Evolutionary conservation across 2,888 invertebrate genomes (phyloP), one percentile per base, ranked within the genome.

Genomic region (Chrysopilus asiliformis): DNA sequence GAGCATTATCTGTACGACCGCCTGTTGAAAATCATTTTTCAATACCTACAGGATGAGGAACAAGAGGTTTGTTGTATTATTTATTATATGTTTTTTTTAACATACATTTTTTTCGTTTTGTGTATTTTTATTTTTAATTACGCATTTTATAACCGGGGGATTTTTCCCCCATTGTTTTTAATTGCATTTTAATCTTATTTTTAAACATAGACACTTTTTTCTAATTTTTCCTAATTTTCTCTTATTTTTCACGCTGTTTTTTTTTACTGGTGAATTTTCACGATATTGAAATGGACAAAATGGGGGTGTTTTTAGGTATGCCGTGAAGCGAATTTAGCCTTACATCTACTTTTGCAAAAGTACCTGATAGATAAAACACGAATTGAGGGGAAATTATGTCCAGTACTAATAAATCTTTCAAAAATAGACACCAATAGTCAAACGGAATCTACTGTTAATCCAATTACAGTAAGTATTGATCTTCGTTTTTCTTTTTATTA

Each of bases 1-100:
- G 40, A 40, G 20, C 17, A 39, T 40, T 38, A 40, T 35, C 29
- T 44, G 8, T 34, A 38, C 35, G 44, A 42, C 35, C 38, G 40
- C 37, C 35, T 44, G 36, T 40, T 40, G 36, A 34, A 42, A 28
- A 42, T 42, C 22, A 9, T 43, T 28, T 18, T 43, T 14, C 20
- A 43, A 30, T 43, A 39, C 19, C 27, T 40, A 14, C 29, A 34
- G 16, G 43, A 43, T 36, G 32, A 27, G 2, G 34, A 40, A 24
- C 14, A 25, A 27, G 5, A 27, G n/a, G 10, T 18, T 19, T 14
- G 13, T 10, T 13, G 25, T 31, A 19, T 14, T 26, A 22, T 20
- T 18, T 18, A 6, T 17, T n/a, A n/a, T n/a, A n/a, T n/a, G n/a
- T n/a, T n/a, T n/a, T 32, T 9, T 18, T 13, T 32, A 14, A 15